phyloP scores from a whole-genome alignment of 2,888 invertebrate genomes.

The Anaspis maculata region DNA sequence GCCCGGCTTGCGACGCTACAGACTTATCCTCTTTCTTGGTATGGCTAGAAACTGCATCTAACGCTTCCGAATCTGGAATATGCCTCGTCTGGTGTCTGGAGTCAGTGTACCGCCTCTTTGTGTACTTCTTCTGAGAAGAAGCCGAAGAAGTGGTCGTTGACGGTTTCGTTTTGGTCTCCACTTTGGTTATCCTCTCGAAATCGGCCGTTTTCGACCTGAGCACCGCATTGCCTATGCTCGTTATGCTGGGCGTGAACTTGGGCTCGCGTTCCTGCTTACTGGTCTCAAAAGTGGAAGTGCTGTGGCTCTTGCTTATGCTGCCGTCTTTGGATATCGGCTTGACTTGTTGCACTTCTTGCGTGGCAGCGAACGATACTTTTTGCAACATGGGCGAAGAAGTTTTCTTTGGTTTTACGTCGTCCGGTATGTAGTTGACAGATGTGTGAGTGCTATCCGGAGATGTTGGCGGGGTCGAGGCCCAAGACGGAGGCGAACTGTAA shows the following conservation, averaged over 20 bases:
- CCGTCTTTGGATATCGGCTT: conserved; percentile 13
- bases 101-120: conserved; percentile 53
- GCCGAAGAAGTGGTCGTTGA: conserved; percentile 29
- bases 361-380: conserved; percentile 55
- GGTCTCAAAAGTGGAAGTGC: conserved; percentile 22
- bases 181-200: conserved; percentile 52
- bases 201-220: conserved; percentile 59
- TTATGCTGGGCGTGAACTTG: conserved; percentile 49
- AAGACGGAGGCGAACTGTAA: conserved; percentile 49
- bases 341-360: conserved; percentile 43
- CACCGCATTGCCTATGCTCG: conserved; percentile 58
- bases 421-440: conserved; percentile 48
- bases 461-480: conserved; percentile 51
- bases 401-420: conserved; percentile 32
- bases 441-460: conserved; percentile 49
- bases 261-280: conserved; percentile 32
- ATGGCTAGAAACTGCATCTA: conserved; percentile 31
- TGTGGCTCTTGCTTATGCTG: conserved; percentile 26
- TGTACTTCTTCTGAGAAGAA: conserved; percentile 51
- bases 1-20: conserved; percentile 36
- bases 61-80: conserved; percentile 47
- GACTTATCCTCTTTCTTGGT: conserved; percentile 21
- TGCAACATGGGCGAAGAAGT: conserved; percentile 40
- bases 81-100: conserved; percentile 52
- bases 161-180: conserved; percentile 44